Percentiles rank a stretch among this genome's conserved stretches.
Conservation (phyloP, 2,113 vertebrate species). For the Ciconia maguari region DNA sequence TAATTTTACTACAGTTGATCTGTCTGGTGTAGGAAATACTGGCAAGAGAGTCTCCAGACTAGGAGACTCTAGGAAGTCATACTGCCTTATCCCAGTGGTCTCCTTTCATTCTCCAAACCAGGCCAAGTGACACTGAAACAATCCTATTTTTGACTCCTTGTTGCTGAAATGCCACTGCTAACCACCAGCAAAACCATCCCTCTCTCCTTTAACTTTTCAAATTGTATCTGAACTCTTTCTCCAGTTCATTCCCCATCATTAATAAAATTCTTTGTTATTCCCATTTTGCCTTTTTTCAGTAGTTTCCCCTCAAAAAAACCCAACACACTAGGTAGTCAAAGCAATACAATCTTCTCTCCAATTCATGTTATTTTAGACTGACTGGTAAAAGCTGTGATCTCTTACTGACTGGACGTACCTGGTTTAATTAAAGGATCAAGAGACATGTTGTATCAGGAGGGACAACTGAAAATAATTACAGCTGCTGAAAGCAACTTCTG, state of each 20-base stretch:
- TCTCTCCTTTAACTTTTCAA: background rate
- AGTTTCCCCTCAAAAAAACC: background rate
- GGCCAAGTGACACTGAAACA: background rate
- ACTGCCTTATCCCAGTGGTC: background rate
- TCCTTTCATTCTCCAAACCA: background rate
- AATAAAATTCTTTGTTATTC: background rate
- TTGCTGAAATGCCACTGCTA: background rate
- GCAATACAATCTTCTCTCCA: background rate
- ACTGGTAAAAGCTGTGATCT: background rate
- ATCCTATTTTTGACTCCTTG: background rate
- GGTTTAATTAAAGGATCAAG: background rate
- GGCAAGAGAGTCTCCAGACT: background rate
- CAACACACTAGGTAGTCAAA: background rate
- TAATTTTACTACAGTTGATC: background rate
- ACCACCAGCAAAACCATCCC: background rate
- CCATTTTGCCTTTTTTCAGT: background rate
- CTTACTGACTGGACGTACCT: background rate
- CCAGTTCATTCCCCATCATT: background rate
- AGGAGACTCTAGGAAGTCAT: background rate
- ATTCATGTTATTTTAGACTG: background rate
- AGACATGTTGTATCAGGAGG: background rate
- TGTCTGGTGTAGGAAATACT: background rate
- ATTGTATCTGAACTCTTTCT: background rate
- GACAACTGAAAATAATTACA: background rate
- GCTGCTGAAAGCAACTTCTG: background rate